These are phyloP conservation scores for human (Homo sapiens) DNA, from an alignment of 2,113 vertebrate genomes.

Conservation along the genomic window GRCh38 chr12:79691501-79692000, in stretches of 20 bases:
- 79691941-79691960: neutral
- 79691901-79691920: neutral
- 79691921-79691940: neutral
- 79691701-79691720: neutral
- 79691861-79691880: neutral
- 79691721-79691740: neutral
- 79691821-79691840: neutral
- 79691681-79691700: neutral
- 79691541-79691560: neutral
- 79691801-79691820: neutral
- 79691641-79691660: neutral
- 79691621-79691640: no score
- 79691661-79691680: neutral
- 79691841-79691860: neutral
- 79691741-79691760: neutral
- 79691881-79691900: neutral
- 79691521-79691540: neutral
- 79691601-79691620: neutral
- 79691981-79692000: neutral
- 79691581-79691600: neutral
- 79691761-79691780: neutral
- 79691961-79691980: neutral
- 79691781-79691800: neutral
- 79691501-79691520: slow-evolving; percentile 39
- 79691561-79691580: neutral